Percentiles rank a stretch among this genome's conserved stretches.
Conservation (phyloP, 2,888 invertebrate species). For the Tetrapedia diversipes region DNA sequence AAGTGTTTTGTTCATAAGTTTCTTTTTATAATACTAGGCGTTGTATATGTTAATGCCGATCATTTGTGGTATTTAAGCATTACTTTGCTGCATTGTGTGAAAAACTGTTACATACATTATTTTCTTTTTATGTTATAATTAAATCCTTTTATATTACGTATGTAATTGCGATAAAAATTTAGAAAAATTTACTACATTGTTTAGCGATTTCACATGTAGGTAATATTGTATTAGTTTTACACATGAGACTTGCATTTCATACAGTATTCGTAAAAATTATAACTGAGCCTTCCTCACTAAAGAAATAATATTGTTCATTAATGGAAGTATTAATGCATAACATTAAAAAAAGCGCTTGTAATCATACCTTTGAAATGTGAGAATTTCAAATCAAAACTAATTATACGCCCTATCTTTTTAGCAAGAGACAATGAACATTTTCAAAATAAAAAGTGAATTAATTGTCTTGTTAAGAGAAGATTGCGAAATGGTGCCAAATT, state of each 20-base stretch:
- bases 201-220: conserved; percentile 34
- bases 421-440: conserved; percentile 24
- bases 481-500: conserved; percentile 69
- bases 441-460: conserved; percentile 32
- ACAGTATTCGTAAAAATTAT: conserved; percentile 57
- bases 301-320: conserved; percentile 55
- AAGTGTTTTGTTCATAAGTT: conserved; percentile 21
- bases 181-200: conserved; percentile 30
- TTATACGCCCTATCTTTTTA: conserved; percentile 36
- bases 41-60: conserved; percentile 11
- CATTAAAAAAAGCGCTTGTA: conserved; percentile 31
- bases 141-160: conserved; percentile 20
- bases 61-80: not conserved
- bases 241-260: conserved; percentile 47
- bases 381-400: conserved; percentile 54
- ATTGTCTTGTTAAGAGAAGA: conserved; percentile 14
- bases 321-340: conserved; percentile 53
- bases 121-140: conserved; percentile 4
- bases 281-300: conserved; percentile 59
- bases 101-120: conserved; percentile 7
- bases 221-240: conserved; percentile 49
- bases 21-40: conserved; percentile 25
- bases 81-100: not conserved
- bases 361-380: conserved; percentile 40
- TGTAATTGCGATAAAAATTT: conserved; percentile 26